Evolutionary conservation across 2,113 vertebrate species (phyloP).

Genomic region (Alaudala cheleensis): DNA sequence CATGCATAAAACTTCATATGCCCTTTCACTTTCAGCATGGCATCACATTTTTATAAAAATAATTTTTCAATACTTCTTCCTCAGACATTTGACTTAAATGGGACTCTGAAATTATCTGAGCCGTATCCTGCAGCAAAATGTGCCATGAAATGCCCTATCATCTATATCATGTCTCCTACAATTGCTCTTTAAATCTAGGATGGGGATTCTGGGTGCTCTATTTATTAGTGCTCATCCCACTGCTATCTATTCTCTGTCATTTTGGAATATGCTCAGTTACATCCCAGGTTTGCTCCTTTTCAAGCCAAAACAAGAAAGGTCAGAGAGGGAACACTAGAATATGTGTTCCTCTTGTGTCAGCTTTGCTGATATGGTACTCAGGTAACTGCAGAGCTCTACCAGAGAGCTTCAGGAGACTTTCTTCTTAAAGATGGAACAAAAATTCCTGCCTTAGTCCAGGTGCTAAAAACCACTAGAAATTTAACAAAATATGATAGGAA

Average conservation of each 20-base stretch:
- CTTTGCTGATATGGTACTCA: not conserved
- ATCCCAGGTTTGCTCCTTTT: not conserved
- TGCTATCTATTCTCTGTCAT: not conserved
- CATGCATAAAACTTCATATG: accelerated
- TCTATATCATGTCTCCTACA: not conserved
- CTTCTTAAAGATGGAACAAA: not conserved
- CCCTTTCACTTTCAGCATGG: not conserved
- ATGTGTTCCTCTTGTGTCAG: not conserved
- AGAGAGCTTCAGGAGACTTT: not conserved
- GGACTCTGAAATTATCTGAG: not conserved
- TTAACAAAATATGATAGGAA: not conserved
- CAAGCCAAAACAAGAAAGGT: not conserved
- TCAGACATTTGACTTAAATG: not conserved
- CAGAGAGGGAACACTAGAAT: not conserved
- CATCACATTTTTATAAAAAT: not conserved
- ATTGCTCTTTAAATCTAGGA: not conserved
- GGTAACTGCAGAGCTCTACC: not conserved
- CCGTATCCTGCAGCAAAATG: not conserved
- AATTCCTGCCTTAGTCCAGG: not conserved
- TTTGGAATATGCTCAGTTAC: not conserved
- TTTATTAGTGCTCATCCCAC: not conserved
- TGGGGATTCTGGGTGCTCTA: not conserved
- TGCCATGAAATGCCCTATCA: not conserved
- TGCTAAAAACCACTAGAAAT: not conserved
- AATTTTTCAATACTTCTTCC: not conserved